Conservation (phyloP, 2,888 invertebrate species). For the Acanthosoma haemorrhoidale region DNA sequence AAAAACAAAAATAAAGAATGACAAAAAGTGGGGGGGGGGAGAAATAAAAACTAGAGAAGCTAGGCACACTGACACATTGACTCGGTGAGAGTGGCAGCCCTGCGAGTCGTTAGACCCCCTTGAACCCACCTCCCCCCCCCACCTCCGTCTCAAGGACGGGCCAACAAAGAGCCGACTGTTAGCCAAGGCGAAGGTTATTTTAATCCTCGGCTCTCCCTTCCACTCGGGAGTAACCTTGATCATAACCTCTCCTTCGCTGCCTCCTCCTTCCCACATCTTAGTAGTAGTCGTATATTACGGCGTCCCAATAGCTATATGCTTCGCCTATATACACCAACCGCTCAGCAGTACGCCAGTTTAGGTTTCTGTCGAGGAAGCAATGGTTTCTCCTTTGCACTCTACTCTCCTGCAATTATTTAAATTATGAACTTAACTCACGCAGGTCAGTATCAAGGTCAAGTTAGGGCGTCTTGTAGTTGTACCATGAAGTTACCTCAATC, state of each 20-base stretch:
- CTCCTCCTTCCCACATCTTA: neutral
- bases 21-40: neutral
- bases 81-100: constrained; percentile 18
- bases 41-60: constrained; percentile 23
- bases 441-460: too few species aligned
- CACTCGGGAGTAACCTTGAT: constrained; percentile 9
- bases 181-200: constrained; percentile 22
- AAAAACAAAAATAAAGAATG: neutral
- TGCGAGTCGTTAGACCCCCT: constrained; percentile 25
- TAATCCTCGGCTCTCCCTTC: constrained; percentile 17
- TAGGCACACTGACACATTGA: constrained; percentile 23
- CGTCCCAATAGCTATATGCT: too few species aligned
- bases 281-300: too few species aligned
- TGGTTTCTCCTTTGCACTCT: too few species aligned
- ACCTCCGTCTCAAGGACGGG: constrained; percentile 17
- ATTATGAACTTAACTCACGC: too few species aligned
- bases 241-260: neutral
- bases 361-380: too few species aligned
- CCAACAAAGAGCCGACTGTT: constrained; percentile 8
- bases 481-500: too few species aligned
- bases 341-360: too few species aligned
- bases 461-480: too few species aligned
- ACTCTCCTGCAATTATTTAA: too few species aligned
- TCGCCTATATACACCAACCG: too few species aligned
- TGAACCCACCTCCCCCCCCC: constrained; percentile 12